phyloP scores from a whole-genome alignment of 2,888 invertebrate genomes.

The Hydraecia micacea region DNA sequence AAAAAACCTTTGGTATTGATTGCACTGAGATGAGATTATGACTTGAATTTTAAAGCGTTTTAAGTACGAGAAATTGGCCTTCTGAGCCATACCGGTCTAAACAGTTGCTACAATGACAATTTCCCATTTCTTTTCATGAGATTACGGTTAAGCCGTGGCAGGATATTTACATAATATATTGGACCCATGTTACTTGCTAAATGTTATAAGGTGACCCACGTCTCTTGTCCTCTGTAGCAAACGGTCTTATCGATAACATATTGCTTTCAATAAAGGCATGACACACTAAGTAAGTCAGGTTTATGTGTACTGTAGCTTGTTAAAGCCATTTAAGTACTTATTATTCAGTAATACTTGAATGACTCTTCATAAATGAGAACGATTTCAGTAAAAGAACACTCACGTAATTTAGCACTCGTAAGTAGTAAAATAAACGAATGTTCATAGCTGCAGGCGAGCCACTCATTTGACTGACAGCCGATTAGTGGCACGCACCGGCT shows the following conservation, averaged over 20 bases:
- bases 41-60: neutral
- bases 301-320: neutral
- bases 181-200: slow-evolving; percentile 16
- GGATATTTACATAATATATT: slow-evolving; percentile 36
- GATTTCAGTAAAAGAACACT: neutral
- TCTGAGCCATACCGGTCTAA: neutral
- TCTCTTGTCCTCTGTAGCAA: neutral
- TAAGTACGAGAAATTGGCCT: neutral
- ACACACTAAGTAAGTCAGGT: neutral
- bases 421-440: neutral
- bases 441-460: neutral
- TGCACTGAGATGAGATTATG: neutral
- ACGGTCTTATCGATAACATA: slow-evolving; percentile 10
- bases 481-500: slow-evolving; percentile 7
- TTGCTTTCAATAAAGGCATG: slow-evolving; percentile 3
- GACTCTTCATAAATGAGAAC: neutral
- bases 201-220: slow-evolving; percentile 17
- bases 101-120: neutral
- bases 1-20: neutral
- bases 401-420: neutral
- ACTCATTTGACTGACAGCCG: slow-evolving; percentile 9
- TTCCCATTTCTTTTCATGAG: slow-evolving; percentile 5
- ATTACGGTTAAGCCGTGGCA: slow-evolving; percentile 9
- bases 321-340: neutral
- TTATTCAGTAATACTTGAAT: neutral